Evolutionary conservation across 2,888 invertebrate species (phyloP), one percentile per base, ranked within the genome.

Genomic region (Drosophila buzzatii): DNA sequence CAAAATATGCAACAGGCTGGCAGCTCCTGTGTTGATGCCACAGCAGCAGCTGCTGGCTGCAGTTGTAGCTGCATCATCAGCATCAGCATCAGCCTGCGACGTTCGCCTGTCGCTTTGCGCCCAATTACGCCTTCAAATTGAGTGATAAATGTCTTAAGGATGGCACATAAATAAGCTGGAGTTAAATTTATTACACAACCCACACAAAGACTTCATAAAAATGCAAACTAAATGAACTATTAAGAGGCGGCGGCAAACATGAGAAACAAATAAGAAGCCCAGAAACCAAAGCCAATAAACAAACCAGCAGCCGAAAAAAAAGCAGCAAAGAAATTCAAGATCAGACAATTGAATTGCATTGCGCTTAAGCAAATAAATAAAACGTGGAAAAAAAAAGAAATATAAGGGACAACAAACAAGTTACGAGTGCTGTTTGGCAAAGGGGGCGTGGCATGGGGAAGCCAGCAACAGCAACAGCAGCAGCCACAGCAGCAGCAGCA

Each of bases 141-240:
- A 87, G 86, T 90, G 91, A 87, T 87, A 87, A 87, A 87, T 90
- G 86, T 87, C 86, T 89, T 73, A 73, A 72, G 73, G 91, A 90
- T 85, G 89, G 81, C 89, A 90, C 90, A 90, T 86, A 87, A 87
- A 87, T 87, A 87, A 90, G 80, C 85, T 76, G 82, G 73, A 88
- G 86, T 90, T 88, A 90, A 87, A 87, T 87, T 87, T 87, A 87
- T 87, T 90, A 90, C 86, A 80, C 90, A 85, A 90, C 91, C 89
- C 90, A 90, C 91, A 90, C 89, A 91, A 90, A 90, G 91, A 87
- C 86, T 87, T 90, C 91, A 87, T 87, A 87, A 87, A 87, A 87
- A 87, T 90, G 86, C 86, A 80, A 87, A 87, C 90, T 90, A 87
- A 87, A 87, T 87, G 91, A 88, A 91, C 86, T 87, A 90, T 87